These are phyloP conservation scores for Apis mellifera DNA, from an alignment of 1,140 invertebrate genomes.

Conservation along the genomic window Amel_HAv3.1 CM009938.2:2164501-2165000, in stretches of 20 bases:
- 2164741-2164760: conserved; percentile 9
- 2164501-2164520: background rate
- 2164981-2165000: background rate
- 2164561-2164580: no score
- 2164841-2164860: background rate
- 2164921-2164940: background rate
- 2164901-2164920: background rate
- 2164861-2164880: background rate
- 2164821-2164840: background rate
- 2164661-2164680: no score
- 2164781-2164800: conserved; percentile 17
- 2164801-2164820: conserved; percentile 23
- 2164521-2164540: no score
- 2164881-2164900: background rate
- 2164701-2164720: background rate
- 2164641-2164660: background rate
- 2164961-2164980: background rate
- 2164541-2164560: no score
- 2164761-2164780: conserved; percentile 27
- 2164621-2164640: background rate
- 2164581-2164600: no score
- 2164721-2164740: conserved; percentile 12
- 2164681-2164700: background rate
- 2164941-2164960: background rate
- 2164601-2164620: background rate